Base-by-base conservation (phyloP, 2,113 vertebrate species). In the Mustelus asterias region DNA sequence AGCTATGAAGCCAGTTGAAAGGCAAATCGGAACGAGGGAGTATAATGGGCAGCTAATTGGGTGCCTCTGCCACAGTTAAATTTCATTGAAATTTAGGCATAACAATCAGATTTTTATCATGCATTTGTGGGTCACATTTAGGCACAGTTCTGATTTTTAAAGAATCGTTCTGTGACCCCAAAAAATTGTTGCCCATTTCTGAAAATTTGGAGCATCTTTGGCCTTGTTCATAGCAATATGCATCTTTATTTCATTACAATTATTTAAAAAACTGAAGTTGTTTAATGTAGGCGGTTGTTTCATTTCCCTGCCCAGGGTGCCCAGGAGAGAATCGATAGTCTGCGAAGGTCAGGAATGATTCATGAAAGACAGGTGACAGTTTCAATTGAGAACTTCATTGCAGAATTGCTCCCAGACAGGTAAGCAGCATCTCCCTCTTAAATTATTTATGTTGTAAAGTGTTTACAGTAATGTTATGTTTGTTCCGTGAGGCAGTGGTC, bases 361-460 rank as follows among this genome's bases (percentile, higher is more conserved):
- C 99, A 99, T 2, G 98, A 99, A 96, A 99, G 99, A 94, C 99
- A 99, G 97, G 98, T 98, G 0, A 98, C 98, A 72, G 99, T 99
- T 63, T 99, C 99, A 0, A 97, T 99, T 96, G 99, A 99, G 97
- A 99, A 97, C 97, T 99, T 99, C 97, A 99, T 99, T n/a, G 98
- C 98, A 24, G 99, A 99, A 94, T 97, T 99, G 96, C 98, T 99
- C 95, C 99, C 99, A 96, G 99, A 99, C 97, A 99, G 98, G 99
- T 99, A 97, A 98, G 98, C 76, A 76, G 92, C 3, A 33, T 94
- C 54, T 88, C 44, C 18, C 86, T 94, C 96, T 65, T 78, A 76
- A 67, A 89, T n/a, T 94, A 67, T 33, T 95, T 48, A 48, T 29
- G 10, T 18, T 11, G 26, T 18, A 95, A 94, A 1, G 9, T 94